Percentiles rank a stretch among this genome's conserved stretches.
Evolutionary conservation across 2,888 invertebrate species (phyloP).

Genomic region (Agriopis leucophaearia): DNA sequence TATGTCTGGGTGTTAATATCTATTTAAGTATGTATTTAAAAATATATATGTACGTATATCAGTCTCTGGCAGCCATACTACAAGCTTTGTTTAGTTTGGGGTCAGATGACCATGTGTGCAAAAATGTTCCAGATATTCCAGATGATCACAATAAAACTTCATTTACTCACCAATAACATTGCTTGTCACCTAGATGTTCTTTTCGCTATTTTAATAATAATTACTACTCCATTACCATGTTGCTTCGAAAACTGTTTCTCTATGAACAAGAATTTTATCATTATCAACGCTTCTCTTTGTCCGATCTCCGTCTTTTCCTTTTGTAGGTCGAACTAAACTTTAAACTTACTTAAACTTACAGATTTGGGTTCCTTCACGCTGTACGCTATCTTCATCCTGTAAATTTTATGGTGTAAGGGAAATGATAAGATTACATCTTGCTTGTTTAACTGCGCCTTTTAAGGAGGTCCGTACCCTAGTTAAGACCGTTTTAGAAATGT

Average conservation of each 20-base stretch:
- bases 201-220: too few relatives aligned
- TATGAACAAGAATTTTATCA: background rate
- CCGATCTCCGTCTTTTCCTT: slow-evolving; percentile 42
- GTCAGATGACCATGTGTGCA: too few relatives aligned
- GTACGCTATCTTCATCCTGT: slow-evolving; percentile 41
- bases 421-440: slow-evolving; percentile 36
- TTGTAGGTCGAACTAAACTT: slow-evolving; percentile 48
- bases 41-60: too few relatives aligned
- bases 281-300: slow-evolving; percentile 14
- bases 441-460: slow-evolving; percentile 30
- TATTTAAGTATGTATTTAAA: too few relatives aligned
- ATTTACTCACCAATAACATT: too few relatives aligned
- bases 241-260: slow-evolving; percentile 23
- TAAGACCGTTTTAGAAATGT: slow-evolving; percentile 22
- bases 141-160: too few relatives aligned
- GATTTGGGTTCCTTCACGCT: slow-evolving; percentile 28
- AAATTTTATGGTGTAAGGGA: slow-evolving; percentile 34
- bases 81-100: too few relatives aligned
- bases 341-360: slow-evolving; percentile 34
- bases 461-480: slow-evolving; percentile 29
- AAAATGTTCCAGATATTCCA: too few relatives aligned
- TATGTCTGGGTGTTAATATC: too few relatives aligned
- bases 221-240: background rate
- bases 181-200: too few relatives aligned
- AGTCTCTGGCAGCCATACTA: too few relatives aligned